Conservation (phyloP, 2,113 vertebrate genomes). For the Brienomyrus brachyistius region DNA sequence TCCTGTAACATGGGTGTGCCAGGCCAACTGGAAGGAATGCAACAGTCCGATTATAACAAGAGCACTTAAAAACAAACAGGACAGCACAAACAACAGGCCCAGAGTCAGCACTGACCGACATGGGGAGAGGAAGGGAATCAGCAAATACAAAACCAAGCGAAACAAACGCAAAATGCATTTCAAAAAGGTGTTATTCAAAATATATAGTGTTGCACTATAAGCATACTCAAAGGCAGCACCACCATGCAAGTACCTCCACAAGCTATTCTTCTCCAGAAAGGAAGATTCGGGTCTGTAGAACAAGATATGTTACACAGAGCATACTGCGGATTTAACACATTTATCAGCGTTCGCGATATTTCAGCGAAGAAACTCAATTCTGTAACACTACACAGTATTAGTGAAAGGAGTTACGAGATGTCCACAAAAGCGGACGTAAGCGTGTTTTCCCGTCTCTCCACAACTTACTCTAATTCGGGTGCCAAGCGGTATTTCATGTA, state of each 20-base stretch:
- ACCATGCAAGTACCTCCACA: constrained; percentile 65
- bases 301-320: constrained; percentile 26
- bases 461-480: not conserved
- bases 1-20: constrained; percentile 3
- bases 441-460: not conserved
- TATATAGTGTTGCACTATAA: not conserved
- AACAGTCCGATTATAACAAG: not conserved
- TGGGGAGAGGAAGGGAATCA: not conserved
- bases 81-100: not conserved
- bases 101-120: not conserved
- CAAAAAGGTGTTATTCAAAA: not conserved
- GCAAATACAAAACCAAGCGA: constrained; percentile 1
- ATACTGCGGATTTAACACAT: not conserved
- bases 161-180: not conserved
- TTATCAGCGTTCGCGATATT: not conserved
- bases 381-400: not conserved
- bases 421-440: too few relatives aligned
- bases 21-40: not conserved
- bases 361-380: not conserved
- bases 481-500: not conserved
- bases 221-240: constrained; percentile 29
- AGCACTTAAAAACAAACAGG: constrained; percentile 6
- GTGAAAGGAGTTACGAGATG: not conserved
- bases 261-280: constrained; percentile 62
- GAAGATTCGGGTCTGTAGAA: constrained; percentile 64